Conservation (phyloP, 1,140 invertebrate genomes). For the Camponotus vicinus region DNA sequence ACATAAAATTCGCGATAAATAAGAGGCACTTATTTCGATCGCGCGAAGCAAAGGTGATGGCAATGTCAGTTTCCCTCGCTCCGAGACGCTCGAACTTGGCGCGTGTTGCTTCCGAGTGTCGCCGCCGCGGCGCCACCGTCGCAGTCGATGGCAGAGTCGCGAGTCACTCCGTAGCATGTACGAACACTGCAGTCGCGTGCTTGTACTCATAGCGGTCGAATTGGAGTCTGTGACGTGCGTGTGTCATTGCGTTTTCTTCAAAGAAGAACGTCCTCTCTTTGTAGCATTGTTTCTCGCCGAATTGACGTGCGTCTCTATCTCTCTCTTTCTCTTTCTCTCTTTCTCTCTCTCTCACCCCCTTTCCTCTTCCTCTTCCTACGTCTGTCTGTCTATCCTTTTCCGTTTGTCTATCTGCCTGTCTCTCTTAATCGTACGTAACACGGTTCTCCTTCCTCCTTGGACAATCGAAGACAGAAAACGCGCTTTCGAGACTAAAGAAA, state of each 20-base stretch:
- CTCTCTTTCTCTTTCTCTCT: not conserved
- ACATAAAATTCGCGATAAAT: not conserved
- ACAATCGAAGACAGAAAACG: not conserved
- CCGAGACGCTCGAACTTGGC: not conserved
- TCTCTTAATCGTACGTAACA: not conserved
- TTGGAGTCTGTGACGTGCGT: constrained; percentile 67
- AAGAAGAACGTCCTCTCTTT: constrained; percentile 38
- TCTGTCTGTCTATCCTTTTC: not conserved
- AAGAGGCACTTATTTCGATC: not conserved
- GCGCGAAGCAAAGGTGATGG: not conserved
- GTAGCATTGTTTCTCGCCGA: constrained; percentile 6
- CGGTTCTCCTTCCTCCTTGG: not conserved
- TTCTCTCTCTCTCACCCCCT: not conserved
- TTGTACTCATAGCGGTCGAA: constrained; percentile 84
- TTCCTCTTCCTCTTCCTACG: not conserved
- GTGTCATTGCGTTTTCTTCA: constrained; percentile 46
- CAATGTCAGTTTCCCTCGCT: not conserved
- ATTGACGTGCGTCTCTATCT: not conserved
- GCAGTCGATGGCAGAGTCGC: constrained; percentile 65
- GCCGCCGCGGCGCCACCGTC: constrained; percentile 57
- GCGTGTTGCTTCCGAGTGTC: not conserved
- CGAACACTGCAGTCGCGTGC: constrained; percentile 83
- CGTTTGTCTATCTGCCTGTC: constrained; percentile 1
- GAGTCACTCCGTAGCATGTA: constrained; percentile 80
- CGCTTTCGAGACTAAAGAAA: constrained; percentile 5